phyloP scores from a whole-genome alignment of 2,888 invertebrate species.

The Stictocephala bisonia region DNA sequence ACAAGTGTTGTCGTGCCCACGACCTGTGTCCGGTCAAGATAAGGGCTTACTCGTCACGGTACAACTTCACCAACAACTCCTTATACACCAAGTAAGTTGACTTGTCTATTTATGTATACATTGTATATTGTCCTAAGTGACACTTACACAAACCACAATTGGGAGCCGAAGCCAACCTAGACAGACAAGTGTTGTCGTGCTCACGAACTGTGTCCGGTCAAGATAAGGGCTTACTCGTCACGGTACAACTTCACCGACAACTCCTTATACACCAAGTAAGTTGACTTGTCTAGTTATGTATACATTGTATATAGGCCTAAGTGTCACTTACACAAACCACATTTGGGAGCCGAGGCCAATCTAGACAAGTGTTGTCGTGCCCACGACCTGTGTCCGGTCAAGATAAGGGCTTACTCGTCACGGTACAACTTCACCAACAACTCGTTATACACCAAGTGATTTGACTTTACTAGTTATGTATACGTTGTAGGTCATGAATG shows the following conservation, averaged over 20 bases:
- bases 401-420: constrained; percentile 75
- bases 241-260: constrained; percentile 88
- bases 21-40: constrained; percentile 90
- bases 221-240: constrained; percentile 75
- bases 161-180: constrained; percentile 78
- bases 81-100: constrained; percentile 82
- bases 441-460: constrained; percentile 83
- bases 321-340: no score
- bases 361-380: constrained; percentile 88
- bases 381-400: constrained; percentile 91
- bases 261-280: constrained; percentile 83
- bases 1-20: constrained; percentile 88
- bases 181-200: constrained; percentile 87
- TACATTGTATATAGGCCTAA: no score
- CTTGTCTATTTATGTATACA: no score
- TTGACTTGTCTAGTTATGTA: no score
- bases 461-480: no score
- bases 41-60: constrained; percentile 75
- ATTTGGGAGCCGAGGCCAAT: constrained; percentile 77
- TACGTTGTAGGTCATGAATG: no score
- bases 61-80: constrained; percentile 86
- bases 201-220: constrained; percentile 91
- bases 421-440: constrained; percentile 88
- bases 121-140: no score
- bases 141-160: no score